Percentiles rank a stretch among this genome's conserved stretches.
Evolutionary conservation across 2,797 vertebrate species (phyloP).

Genomic region (Sarcophilus harrisii): DNA sequence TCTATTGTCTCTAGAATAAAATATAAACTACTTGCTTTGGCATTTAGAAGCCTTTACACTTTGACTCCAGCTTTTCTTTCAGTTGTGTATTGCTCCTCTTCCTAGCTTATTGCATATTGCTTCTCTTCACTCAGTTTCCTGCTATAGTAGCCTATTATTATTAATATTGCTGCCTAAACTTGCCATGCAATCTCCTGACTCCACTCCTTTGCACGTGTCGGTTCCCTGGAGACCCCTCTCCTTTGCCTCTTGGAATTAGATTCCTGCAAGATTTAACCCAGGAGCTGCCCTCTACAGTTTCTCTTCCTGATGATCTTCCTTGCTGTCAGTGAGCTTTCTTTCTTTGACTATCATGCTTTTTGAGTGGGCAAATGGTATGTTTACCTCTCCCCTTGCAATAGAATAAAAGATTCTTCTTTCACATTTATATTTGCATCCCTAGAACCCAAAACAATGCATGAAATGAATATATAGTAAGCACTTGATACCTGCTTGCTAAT

Average conservation of each 20-base stretch:
- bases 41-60: not conserved
- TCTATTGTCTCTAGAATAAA: not conserved
- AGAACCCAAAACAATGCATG: not conserved
- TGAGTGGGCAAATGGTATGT: not conserved
- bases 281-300: not conserved
- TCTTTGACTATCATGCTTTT: not conserved
- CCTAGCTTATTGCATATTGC: not conserved
- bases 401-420: not conserved
- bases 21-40: not conserved
- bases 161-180: not conserved
- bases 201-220: not conserved
- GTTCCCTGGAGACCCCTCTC: not conserved
- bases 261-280: not conserved
- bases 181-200: not conserved
- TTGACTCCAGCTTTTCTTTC: not conserved
- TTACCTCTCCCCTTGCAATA: not conserved
- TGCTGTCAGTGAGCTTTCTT: not conserved
- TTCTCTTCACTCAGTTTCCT: not conserved
- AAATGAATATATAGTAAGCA: not conserved
- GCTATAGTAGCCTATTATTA: not conserved
- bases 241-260: not conserved
- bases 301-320: not conserved
- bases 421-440: not conserved
- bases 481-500: not conserved
- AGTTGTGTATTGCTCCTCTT: not conserved